A percentile compares a stretch with the other conserved stretches of the same genome.
phyloP scores from a whole-genome alignment of 2,113 vertebrate species.

The Siniperca chuatsi region DNA sequence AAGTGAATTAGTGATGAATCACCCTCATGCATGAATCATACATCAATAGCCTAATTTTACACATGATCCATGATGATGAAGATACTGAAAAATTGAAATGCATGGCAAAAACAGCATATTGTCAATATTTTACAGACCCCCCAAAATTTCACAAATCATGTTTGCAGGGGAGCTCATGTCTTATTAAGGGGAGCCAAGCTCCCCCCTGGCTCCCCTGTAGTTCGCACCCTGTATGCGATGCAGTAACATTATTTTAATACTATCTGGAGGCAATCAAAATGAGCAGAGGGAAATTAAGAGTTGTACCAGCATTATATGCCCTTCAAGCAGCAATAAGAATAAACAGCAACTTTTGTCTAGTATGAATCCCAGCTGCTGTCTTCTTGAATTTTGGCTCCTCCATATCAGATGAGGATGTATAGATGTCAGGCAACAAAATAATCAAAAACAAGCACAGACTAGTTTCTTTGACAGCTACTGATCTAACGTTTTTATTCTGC shows the following conservation, averaged over 20 bases:
- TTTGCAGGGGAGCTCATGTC: too few relatives aligned
- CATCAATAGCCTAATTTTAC: too few relatives aligned
- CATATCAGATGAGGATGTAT: background rate
- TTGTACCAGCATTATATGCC: background rate
- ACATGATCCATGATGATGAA: too few relatives aligned
- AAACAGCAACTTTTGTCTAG: background rate
- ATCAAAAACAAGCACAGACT: slow-evolving; percentile 11
- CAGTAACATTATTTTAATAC: background rate
- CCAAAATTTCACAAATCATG: too few relatives aligned
- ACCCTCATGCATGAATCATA: too few relatives aligned
- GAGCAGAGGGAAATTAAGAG: background rate
- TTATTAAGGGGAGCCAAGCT: too few relatives aligned
- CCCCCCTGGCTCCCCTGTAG: too few relatives aligned
- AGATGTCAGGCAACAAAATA: background rate
- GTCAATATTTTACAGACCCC: background rate
- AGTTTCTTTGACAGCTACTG: background rate
- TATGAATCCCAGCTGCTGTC: slow-evolving; percentile 3
- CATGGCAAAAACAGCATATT: too few relatives aligned
- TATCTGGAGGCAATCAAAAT: background rate
- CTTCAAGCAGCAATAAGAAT: background rate
- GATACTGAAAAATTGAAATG: too few relatives aligned
- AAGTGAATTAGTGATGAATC: background rate
- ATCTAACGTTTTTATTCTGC: background rate
- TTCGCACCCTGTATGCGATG: background rate
- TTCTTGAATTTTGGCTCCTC: background rate